Percentiles rank a stretch among this genome's conserved stretches.
Evolutionary conservation across 2,888 invertebrate genomes (phyloP).

Genomic region (Artemia sinica): DNA sequence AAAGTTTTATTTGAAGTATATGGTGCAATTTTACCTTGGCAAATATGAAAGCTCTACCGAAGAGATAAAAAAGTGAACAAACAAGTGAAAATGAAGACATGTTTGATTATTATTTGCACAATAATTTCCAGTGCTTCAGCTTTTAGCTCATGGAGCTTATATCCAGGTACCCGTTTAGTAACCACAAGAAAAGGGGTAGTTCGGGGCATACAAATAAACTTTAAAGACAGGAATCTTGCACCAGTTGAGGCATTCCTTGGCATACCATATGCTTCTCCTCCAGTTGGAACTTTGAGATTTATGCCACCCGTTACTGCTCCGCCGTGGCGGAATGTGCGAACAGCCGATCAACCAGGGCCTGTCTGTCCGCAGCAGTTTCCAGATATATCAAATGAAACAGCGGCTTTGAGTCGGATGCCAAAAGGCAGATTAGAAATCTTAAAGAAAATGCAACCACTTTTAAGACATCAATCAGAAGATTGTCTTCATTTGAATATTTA

Average conservation of each 20-base stretch:
- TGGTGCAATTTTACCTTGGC: too few relatives aligned
- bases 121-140: background rate
- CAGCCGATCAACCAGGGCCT: conserved; percentile 68
- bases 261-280: conserved; percentile 84
- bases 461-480: conserved; percentile 86
- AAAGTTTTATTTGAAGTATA: too few relatives aligned
- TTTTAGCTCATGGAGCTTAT: background rate
- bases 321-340: conserved; percentile 73
- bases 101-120: too few relatives aligned
- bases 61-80: too few relatives aligned
- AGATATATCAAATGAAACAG: conserved; percentile 56
- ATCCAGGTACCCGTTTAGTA: conserved; percentile 20
- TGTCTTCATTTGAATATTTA: conserved; percentile 93
- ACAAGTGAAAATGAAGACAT: too few relatives aligned
- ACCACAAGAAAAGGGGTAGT: conserved; percentile 20
- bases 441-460: conserved; percentile 63
- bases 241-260: conserved; percentile 83
- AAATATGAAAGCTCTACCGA: too few relatives aligned
- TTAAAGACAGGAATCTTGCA: conserved; percentile 60
- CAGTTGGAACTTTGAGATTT: conserved; percentile 68
- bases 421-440: conserved; percentile 72
- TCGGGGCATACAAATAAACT: conserved; percentile 37
- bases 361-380: conserved; percentile 84
- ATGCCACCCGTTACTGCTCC: conserved; percentile 91
- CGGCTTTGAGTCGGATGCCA: conserved; percentile 65